A percentile compares a stretch with the other conserved stretches of the same genome.
These are phyloP conservation scores for Drosophila pachea DNA, from an alignment of 1,140 invertebrate genomes.

Conservation along the genomic window DNA sequence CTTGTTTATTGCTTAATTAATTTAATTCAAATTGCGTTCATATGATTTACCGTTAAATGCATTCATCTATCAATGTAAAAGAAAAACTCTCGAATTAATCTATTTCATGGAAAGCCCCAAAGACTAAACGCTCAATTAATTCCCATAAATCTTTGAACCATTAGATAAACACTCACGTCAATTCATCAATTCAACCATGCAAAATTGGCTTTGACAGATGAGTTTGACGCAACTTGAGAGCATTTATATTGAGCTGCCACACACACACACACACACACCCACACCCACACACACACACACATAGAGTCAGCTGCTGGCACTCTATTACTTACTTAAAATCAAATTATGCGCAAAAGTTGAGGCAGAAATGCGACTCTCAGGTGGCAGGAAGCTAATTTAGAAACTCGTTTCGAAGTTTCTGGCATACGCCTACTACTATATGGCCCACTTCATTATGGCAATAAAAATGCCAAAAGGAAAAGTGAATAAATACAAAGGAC, in stretches of 20 bases:
- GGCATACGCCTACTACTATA: slow-evolving; percentile 15
- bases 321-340: slow-evolving; percentile 22
- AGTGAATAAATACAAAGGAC: slow-evolving; percentile 37
- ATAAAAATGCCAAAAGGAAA: slow-evolving; percentile 35
- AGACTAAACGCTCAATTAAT: slow-evolving; percentile 11
- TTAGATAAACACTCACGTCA: slow-evolving; percentile 17
- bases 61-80: slow-evolving; percentile 1
- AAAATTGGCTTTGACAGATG: slow-evolving; percentile 18
- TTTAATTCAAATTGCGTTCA: background rate
- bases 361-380: slow-evolving; percentile 26
- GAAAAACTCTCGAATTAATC: background rate
- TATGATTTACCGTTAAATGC: background rate
- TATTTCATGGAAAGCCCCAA: background rate
- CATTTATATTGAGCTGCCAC: slow-evolving; percentile 15
- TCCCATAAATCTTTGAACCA: slow-evolving; percentile 3
- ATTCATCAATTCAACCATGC: slow-evolving; percentile 21
- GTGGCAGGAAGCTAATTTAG: slow-evolving; percentile 53
- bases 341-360: slow-evolving; percentile 29
- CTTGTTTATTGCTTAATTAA: background rate
- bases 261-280: background rate
- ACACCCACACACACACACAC: slow-evolving; percentile 1
- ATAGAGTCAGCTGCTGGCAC: background rate
- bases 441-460: slow-evolving; percentile 5
- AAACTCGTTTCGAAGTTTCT: slow-evolving; percentile 40
- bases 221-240: slow-evolving; percentile 8